Evolutionary conservation across 2,888 invertebrate genomes (phyloP).

Genomic region (Silvanus unidentatus): DNA sequence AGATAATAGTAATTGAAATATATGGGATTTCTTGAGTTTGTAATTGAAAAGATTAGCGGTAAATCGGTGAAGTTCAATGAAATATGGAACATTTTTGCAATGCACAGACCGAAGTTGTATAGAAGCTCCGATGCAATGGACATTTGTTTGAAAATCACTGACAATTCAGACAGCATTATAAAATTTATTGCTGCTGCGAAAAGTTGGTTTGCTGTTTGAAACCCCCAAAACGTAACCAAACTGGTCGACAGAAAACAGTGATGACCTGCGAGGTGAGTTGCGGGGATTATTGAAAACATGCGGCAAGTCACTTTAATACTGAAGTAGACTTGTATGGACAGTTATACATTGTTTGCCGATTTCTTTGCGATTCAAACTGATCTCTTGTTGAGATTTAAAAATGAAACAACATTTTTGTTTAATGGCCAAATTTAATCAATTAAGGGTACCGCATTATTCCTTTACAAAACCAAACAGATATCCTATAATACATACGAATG

Average conservation of each 20-base stretch:
- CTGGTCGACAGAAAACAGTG: slow-evolving; percentile 28
- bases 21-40: too few species aligned
- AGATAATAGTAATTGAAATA: too few species aligned
- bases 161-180: slow-evolving; percentile 27
- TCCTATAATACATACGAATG: too few species aligned
- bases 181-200: slow-evolving; percentile 40
- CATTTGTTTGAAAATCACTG: slow-evolving; percentile 31
- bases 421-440: too few species aligned
- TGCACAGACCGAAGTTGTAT: too few species aligned
- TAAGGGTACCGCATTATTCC: too few species aligned
- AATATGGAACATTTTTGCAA: too few species aligned
- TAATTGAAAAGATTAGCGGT: too few species aligned
- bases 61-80: too few species aligned
- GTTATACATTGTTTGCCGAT: slow-evolving; percentile 13
- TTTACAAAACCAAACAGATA: too few species aligned
- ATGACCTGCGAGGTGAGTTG: slow-evolving; percentile 20
- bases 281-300: slow-evolving; percentile 24
- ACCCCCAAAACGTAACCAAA: slow-evolving; percentile 38
- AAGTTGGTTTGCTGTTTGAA: slow-evolving; percentile 39
- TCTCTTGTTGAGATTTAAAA: neutral
- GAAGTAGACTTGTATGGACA: slow-evolving; percentile 21
- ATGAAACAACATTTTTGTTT: too few species aligned
- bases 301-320: slow-evolving; percentile 33
- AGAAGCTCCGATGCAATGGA: neutral
- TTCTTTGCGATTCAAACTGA: neutral